Conservation (phyloP, 2,888 invertebrate species). For the Drosophila ustulata region DNA sequence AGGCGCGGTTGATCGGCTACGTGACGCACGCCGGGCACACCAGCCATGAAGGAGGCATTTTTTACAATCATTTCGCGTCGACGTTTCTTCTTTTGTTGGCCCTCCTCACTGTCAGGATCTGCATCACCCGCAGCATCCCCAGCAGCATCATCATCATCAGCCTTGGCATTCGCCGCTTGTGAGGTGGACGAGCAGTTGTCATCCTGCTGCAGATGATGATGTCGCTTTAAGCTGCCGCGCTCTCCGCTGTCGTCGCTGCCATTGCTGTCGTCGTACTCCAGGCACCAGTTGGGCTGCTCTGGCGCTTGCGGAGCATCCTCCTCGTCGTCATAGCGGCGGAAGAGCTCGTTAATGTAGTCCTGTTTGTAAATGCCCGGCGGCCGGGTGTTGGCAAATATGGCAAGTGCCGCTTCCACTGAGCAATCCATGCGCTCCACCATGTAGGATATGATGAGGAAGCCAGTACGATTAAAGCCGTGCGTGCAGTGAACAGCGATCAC, state of each 20-base stretch:
- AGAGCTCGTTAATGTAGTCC: slow-evolving; percentile 96
- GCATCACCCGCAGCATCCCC: slow-evolving; percentile 42
- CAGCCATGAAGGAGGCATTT: slow-evolving; percentile 93
- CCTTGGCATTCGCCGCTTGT: slow-evolving; percentile 41
- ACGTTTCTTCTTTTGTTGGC: slow-evolving; percentile 83
- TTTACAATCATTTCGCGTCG: slow-evolving; percentile 87
- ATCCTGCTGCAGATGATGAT: slow-evolving; percentile 30
- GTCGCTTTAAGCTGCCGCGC: slow-evolving; percentile 58
- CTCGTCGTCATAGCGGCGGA: slow-evolving; percentile 91
- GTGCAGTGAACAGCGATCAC: slow-evolving; percentile 93
- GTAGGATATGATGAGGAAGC: slow-evolving; percentile 96
- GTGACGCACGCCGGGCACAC: slow-evolving; percentile 91
- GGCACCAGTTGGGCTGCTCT: slow-evolving; percentile 94
- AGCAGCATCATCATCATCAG: slow-evolving; percentile 41
- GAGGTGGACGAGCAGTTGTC: slow-evolving; percentile 70
- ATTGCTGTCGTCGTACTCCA: slow-evolving; percentile 86
- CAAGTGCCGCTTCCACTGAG: slow-evolving; percentile 93
- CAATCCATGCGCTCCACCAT: slow-evolving; percentile 94
- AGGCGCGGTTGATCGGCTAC: slow-evolving; percentile 88
- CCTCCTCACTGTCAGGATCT: slow-evolving; percentile 48
- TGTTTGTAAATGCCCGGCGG: slow-evolving; percentile 99
- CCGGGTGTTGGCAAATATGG: slow-evolving; percentile 89
- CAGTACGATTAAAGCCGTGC: slow-evolving; percentile 99
- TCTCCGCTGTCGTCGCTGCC: slow-evolving; percentile 74
- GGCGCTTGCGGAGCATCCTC: slow-evolving; percentile 91